phyloP scores from a whole-genome alignment of 2,888 invertebrate genomes.

The Zhuqinia jingwanae region DNA sequence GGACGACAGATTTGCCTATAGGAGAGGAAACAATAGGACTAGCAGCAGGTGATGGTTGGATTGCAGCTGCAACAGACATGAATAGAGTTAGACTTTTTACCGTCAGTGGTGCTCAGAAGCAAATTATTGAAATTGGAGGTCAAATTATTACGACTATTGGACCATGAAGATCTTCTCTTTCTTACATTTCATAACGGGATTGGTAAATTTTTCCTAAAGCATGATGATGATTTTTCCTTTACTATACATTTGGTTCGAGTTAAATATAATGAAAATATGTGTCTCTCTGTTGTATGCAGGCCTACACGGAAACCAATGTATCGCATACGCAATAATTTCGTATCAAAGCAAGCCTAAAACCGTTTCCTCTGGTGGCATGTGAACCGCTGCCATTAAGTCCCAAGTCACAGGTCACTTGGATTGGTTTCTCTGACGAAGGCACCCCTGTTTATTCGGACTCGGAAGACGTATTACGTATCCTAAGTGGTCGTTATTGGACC shows the following conservation, averaged over 20 bases:
- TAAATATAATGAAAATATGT: too few species aligned
- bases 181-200: constrained; percentile 84
- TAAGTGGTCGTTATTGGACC: constrained; percentile 88
- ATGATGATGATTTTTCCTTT: too few species aligned
- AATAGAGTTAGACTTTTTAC: constrained; percentile 91
- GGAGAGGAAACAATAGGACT: constrained; percentile 87
- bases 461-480: constrained; percentile 88
- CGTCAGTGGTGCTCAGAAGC: constrained; percentile 92
- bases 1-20: constrained; percentile 89
- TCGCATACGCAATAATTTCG: constrained; percentile 76
- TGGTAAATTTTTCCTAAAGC: constrained; percentile 80
- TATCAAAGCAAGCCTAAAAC: constrained; percentile 74
- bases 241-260: too few species aligned
- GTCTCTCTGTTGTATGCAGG: too few species aligned
- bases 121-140: constrained; percentile 88
- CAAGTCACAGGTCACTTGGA: constrained; percentile 86
- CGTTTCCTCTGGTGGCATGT: constrained; percentile 86
- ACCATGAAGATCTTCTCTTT: constrained; percentile 76
- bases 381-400: constrained; percentile 85
- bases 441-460: constrained; percentile 90
- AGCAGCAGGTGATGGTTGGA: constrained; percentile 86
- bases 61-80: constrained; percentile 89
- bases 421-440: constrained; percentile 91
- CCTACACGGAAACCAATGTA: constrained; percentile 80
- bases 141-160: constrained; percentile 83